Evolutionary conservation across 2,888 invertebrate species (phyloP), one percentile per base, ranked within the genome.

Genomic region (Aproaerema taeniolella): DNA sequence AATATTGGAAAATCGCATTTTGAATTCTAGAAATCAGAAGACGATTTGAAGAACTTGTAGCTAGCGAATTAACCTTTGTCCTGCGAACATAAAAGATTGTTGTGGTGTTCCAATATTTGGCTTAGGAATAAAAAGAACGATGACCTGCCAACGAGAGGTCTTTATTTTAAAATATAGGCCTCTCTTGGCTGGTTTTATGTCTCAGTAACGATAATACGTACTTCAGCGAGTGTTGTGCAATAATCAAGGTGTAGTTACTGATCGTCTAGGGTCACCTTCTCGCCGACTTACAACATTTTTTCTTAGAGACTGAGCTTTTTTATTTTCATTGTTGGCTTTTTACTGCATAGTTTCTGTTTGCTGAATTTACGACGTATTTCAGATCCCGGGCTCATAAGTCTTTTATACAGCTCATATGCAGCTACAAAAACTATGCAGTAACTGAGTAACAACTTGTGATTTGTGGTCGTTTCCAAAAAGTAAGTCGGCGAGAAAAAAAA

Each of bases 161-260:
- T 6, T 20, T 7, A 20, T 6, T 20, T 20, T 7, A 20, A 20
- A 20, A 20, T 20, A 20, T 20, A 20, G 5, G 4, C 5, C 20
- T 20, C 7, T 6, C 20, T 20, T 26, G 26, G n/a, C 6, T n/a
- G 5, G n/a, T n/a, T n/a, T n/a, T n/a, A n/a, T n/a, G n/a, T n/a
- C n/a, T n/a, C n/a, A n/a, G n/a, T 20, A 26, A 75, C 74, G 61
- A 67, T 63, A 61, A 85, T 85, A 80, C 81, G 80, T 82, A 85
- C 76, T 69, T 70, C 70, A 69, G 76, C 76, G 73, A 75, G 81
- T 77, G 83, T 80, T 80, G 81, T 85, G 82, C 81, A 83, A 82
- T 85, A 83, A 80, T 74, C 63, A 51, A 75, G 65, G 49, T 44
- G 67, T 83, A 83, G 78, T 49, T 62, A 28, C 17, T 8, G 26